Conservation (phyloP, 2,113 vertebrate species). For the Bambusicola thoracicus region DNA sequence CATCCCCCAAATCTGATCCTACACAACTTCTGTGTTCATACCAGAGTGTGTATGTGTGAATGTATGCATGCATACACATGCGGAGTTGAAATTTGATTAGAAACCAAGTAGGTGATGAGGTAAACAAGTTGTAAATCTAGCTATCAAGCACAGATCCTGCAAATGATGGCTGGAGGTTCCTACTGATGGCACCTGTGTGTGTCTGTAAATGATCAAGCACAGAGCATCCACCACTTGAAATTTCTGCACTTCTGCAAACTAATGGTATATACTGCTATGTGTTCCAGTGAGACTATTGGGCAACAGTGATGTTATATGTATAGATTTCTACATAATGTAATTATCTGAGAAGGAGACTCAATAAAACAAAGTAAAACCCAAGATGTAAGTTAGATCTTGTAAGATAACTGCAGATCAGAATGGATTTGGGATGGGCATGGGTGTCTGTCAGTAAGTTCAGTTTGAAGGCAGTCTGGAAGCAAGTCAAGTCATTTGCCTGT, state of each 20-base stretch:
- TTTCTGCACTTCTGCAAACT: not conserved
- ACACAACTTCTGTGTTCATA: not conserved
- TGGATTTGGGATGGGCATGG: not conserved
- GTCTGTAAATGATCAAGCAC: not conserved
- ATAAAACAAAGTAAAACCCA: not conserved
- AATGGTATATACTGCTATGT: not conserved
- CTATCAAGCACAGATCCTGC: not conserved
- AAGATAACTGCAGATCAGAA: not conserved
- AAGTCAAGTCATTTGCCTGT: not conserved
- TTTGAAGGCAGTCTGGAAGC: not conserved
- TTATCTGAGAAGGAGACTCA: not conserved
- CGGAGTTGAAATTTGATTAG: not conserved
- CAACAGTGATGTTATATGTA: not conserved
- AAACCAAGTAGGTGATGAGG: not conserved
- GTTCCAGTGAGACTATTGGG: not conserved
- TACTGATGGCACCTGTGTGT: not conserved
- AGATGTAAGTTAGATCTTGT: not conserved
- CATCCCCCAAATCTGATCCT: not conserved
- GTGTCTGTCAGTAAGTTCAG: not conserved
- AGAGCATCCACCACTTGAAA: not conserved
- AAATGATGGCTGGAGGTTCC: not conserved
- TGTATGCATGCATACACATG: rapidly evolving
- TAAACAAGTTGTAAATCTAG: not conserved
- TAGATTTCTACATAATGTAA: not conserved
- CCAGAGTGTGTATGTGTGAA: not conserved